Evolutionary conservation across 2,888 invertebrate genomes (phyloP), one percentile per base, ranked within the genome.

Genomic region (Hybos culiciformis): DNA sequence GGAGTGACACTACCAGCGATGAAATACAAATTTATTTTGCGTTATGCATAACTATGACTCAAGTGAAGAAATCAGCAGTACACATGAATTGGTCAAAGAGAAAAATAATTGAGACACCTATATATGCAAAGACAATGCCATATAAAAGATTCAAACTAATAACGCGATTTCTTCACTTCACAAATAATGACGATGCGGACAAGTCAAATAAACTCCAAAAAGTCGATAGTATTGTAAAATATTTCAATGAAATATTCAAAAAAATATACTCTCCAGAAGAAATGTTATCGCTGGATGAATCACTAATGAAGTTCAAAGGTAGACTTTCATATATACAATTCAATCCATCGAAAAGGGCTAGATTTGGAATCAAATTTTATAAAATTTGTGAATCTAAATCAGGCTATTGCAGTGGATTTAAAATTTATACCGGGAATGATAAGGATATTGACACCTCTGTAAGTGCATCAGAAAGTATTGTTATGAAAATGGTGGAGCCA

Each of bases 301-400:
- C 39, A 1, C 19, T 39, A 5, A 39, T 39, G 29, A 24, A 26
- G 17, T 39, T 24, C 17, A 39, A 26, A 29, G 29, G 29, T 11
- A 19, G 19, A 19, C 14, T 37, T 5, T 2, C 1, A 4, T 20
- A 37, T 20, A 21, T n/a, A 12, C 37, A 37, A 20, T 21, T 37
- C 7, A 37, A 29, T 29, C 4, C 29, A 29, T 29, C 29, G 6
- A 29, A 29, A 12, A 3, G 29, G 8, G 36, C 36, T 7, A 33
- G 34, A 24, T 41, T 41, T 36, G 36, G 41, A 9, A 18, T 26
- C 9, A 41, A 41, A 17, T 41, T 26, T 24, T 33, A 43, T 24
- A 43, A 43, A 23, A 39, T 43, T n/a, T 39, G 43, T 24, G 39
- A 43, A 14, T 32, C 43, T 21, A 17, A 19, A 34, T 34, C 36